phyloP scores from a whole-genome alignment of 1,140 invertebrate genomes.

The Sycobia sp. region DNA sequence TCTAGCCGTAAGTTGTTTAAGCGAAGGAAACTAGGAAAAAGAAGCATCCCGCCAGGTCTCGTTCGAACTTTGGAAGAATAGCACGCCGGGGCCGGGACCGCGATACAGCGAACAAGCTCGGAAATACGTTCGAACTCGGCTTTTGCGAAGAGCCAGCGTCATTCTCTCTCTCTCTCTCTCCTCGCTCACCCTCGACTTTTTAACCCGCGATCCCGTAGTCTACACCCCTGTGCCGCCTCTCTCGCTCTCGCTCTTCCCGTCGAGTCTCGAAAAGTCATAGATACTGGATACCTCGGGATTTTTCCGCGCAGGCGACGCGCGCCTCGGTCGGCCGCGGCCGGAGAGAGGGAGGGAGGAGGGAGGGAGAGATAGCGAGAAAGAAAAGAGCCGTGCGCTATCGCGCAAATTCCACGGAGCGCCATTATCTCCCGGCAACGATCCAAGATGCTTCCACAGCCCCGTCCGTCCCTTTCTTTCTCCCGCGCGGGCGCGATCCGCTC shows the following conservation, averaged over 20 bases:
- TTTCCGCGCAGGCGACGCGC: constrained; percentile 1
- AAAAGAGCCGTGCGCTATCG: background rate
- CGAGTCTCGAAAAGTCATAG: constrained; percentile 21
- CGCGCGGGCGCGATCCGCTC: background rate
- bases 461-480: background rate
- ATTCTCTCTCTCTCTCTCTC: background rate
- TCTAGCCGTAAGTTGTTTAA: too few relatives aligned
- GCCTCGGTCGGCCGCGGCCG: background rate
- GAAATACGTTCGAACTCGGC: too few relatives aligned
- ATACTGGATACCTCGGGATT: constrained; percentile 25
- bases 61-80: too few relatives aligned
- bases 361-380: background rate
- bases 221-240: too few relatives aligned
- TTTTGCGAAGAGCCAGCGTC: too few relatives aligned
- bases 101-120: too few relatives aligned
- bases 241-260: too few relatives aligned
- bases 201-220: too few relatives aligned
- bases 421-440: constrained; percentile 27
- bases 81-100: too few relatives aligned
- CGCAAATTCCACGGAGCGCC: constrained; percentile 23
- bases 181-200: background rate
- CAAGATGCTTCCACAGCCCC: background rate
- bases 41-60: too few relatives aligned
- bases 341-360: background rate
- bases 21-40: too few relatives aligned